Evolutionary conservation across 92 coral and sea anemone species (phyloP).

Genomic region (Epizoanthus scotinus): DNA sequence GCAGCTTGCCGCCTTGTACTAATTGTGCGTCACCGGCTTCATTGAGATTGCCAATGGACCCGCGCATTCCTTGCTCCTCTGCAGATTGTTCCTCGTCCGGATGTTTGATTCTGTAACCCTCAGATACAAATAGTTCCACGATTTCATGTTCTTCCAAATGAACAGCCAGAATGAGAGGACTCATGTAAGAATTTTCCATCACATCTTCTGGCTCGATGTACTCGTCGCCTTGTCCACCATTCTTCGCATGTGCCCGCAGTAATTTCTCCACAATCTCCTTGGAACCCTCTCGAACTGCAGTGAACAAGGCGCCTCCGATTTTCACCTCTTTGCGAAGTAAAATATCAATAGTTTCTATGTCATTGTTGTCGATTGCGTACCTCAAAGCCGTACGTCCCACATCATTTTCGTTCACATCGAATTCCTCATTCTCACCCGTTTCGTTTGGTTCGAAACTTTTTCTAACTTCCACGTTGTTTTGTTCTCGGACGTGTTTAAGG

Average conservation of each 20-base stretch:
- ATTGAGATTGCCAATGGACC: constrained; percentile 11
- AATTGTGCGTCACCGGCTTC: not conserved
- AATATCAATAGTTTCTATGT: constrained; percentile 54
- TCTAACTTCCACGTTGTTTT: constrained; percentile 36
- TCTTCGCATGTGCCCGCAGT: constrained; percentile 17
- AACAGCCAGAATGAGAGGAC: constrained; percentile 40
- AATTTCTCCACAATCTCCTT: constrained; percentile 53
- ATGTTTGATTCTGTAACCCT: constrained; percentile 45
- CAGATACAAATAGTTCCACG: constrained; percentile 52
- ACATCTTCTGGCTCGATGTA: constrained; percentile 59
- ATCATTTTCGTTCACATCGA: constrained; percentile 26
- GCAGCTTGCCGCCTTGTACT: constrained; percentile 18
- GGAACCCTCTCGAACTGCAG: constrained; percentile 63
- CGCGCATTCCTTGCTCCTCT: not conserved
- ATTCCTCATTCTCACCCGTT: constrained; percentile 4
- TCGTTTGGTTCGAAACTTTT: constrained; percentile 28
- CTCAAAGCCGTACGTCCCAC: constrained; percentile 55
- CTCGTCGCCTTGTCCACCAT: constrained; percentile 14
- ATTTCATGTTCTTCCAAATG: constrained; percentile 44
- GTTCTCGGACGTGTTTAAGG: constrained; percentile 32
- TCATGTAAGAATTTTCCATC: constrained; percentile 36
- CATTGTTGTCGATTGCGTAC: constrained; percentile 58
- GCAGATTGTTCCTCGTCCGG: constrained; percentile 17
- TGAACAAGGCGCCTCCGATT: constrained; percentile 64
- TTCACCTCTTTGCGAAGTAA: constrained; percentile 59